Percentiles rank a stretch among this genome's conserved stretches.
Conservation (phyloP, 2,888 invertebrate genomes). For the Epinotia demarniana region DNA sequence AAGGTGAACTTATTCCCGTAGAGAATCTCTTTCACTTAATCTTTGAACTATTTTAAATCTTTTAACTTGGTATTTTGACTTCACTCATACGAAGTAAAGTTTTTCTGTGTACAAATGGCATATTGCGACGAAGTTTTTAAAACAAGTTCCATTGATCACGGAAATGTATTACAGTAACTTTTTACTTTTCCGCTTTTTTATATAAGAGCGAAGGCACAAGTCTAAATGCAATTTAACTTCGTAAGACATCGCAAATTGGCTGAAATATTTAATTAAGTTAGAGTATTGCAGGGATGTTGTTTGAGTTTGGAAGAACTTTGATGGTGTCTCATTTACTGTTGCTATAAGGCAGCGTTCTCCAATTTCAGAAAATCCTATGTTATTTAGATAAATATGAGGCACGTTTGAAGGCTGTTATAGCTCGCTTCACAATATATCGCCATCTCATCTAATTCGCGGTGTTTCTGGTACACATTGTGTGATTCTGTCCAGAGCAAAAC, state of each 20-base stretch:
- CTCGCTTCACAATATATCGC: too few species aligned
- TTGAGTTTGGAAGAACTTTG: slow-evolving; percentile 9
- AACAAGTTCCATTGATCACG: neutral
- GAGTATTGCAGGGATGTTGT: neutral
- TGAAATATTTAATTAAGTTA: slow-evolving; percentile 22
- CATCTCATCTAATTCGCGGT: too few species aligned
- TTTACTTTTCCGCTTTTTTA: neutral
- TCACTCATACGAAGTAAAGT: neutral
- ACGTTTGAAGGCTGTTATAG: too few species aligned
- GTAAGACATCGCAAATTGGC: slow-evolving; percentile 17
- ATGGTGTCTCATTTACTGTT: neutral
- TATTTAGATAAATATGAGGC: too few species aligned
- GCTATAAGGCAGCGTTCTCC: neutral
- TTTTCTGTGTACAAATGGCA: neutral
- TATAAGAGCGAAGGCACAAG: neutral
- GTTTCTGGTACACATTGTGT: too few species aligned
- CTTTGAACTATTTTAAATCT: too few species aligned
- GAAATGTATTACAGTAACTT: neutral
- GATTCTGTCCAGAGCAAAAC: too few species aligned
- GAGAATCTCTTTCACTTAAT: too few species aligned
- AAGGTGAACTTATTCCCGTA: too few species aligned
- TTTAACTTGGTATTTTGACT: neutral
- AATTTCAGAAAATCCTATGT: neutral
- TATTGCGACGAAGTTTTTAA: neutral
- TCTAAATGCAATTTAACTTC: slow-evolving; percentile 26